A percentile compares a stretch with the other conserved stretches of the same genome.
Evolutionary conservation across 2,888 invertebrate species (phyloP).

Genomic region (Zygothrica quintamaculata): DNA sequence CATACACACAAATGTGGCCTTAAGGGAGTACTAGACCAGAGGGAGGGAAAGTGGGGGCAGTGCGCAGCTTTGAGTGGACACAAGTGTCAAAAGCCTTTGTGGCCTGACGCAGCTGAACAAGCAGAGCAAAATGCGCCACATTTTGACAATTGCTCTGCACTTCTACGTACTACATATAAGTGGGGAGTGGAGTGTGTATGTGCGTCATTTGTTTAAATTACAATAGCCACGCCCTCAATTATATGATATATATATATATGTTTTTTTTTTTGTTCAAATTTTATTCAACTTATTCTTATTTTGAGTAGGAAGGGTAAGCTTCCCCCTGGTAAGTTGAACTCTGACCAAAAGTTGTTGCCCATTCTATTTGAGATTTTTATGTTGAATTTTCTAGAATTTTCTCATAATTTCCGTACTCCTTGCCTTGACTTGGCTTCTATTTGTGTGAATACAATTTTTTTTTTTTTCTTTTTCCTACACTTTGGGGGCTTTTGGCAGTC

Average conservation of each 20-base stretch:
- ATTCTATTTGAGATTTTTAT: neutral
- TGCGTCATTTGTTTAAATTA: conserved; percentile 44
- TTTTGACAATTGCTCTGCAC: conserved; percentile 45
- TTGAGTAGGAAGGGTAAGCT: too few relatives aligned
- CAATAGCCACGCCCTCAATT: conserved; percentile 12
- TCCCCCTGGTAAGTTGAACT: too few relatives aligned
- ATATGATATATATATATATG: conserved; percentile 4
- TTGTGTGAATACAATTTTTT: conserved; percentile 26
- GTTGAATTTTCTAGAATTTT: conserved; percentile 16
- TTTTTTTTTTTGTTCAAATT: conserved; percentile 14
- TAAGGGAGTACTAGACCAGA: too few relatives aligned
- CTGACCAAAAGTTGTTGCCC: too few relatives aligned
- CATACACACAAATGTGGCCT: conserved; percentile 2
- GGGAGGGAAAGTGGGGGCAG: neutral
- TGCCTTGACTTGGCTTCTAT: conserved; percentile 42
- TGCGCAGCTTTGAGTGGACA: conserved; percentile 25
- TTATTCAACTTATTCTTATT: neutral
- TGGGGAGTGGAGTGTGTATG: too few relatives aligned
- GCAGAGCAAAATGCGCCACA: conserved; percentile 40
- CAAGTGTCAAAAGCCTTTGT: conserved; percentile 67
- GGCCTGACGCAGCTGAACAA: conserved; percentile 40
- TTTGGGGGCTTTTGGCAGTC: conserved; percentile 52
- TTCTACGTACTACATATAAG: neutral
- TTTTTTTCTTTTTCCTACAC: conserved; percentile 44
- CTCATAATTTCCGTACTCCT: conserved; percentile 25